Base-by-base conservation (phyloP, 2,797 vertebrate species). In the Acanthurus lineatus region DNA sequence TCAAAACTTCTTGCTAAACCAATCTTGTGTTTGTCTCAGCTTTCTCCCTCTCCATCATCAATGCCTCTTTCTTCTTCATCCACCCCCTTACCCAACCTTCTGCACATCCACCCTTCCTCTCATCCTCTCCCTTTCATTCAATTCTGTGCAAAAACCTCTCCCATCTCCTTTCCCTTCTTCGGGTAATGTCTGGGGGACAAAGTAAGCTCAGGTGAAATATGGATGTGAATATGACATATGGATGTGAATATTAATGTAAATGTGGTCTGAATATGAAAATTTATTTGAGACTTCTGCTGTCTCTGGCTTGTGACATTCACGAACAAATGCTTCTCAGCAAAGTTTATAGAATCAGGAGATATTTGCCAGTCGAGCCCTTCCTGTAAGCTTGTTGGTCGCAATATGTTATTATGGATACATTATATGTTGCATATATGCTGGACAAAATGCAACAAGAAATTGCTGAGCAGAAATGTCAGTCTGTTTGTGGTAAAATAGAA, bases 201-300 rank as follows among this genome's bases (percentile, higher is more conserved):
- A 67, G 66, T 9, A 54, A 52, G 14, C 57, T 69, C 61, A 38
- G 54, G 71, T 62, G 51, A 79, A 69, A 67, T 6, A 54, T 14
- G 48, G 56, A 47, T 59, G 32, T 54, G 32, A 51, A 66, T 61
- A 17, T 56, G 28, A 60, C 69, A 73, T 38, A 69, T 65, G 3
- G 56, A 73, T 48, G 61, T 57, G 54, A 81, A 66, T 77, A 47
- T 69, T 52, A 67, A 73, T 79, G 38, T 58, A 42, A 73, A 62
- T 73, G 28, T 42, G 38, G 25, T 12, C 20, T 28, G 49, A 52
- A 76, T 76, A 73, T 45, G 64, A 64, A 68, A n/a, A 72, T 58
- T 45, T 10, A 58, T 52, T 60, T 44, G 3, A 17, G 49, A 25
- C 8, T 2, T 20, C 9, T 49, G 52, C 20, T 60, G 17, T 53